These are phyloP conservation scores for western clawed frog (Xenopus tropicalis) DNA, from an alignment of 2,113 vertebrate species.

Conservation along the genomic window DNA sequence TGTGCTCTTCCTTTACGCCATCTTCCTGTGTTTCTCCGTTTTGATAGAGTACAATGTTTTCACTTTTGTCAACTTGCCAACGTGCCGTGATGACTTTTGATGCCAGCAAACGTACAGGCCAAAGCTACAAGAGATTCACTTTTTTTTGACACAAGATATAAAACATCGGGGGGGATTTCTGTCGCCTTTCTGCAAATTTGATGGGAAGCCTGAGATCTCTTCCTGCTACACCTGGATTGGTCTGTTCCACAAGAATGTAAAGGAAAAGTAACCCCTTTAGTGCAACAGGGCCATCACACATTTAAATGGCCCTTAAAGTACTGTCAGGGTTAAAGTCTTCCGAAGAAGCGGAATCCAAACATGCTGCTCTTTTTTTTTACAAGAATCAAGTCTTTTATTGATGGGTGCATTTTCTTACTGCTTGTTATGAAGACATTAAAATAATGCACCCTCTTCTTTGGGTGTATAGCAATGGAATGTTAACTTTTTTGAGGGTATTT, in stretches of 20 bases:
- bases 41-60: constrained; percentile 98
- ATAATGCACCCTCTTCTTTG: neutral
- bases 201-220: neutral
- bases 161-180: neutral
- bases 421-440: neutral
- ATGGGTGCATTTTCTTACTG: neutral
- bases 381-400: constrained; percentile 1
- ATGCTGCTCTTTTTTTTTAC: neutral
- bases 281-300: neutral
- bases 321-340: constrained; percentile 21
- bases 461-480: neutral
- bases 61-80: constrained; percentile 97
- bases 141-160: neutral
- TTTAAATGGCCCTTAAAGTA: neutral
- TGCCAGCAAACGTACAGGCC: neutral
- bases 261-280: neutral
- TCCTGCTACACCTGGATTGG: neutral
- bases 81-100: constrained; percentile 86
- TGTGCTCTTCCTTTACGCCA: constrained; percentile 79
- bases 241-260: constrained; percentile 18
- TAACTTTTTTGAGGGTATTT: neutral
- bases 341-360: constrained; percentile 10
- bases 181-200: neutral
- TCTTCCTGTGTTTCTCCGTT: constrained; percentile 95
- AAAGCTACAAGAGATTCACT: neutral